A percentile compares a stretch with the other conserved stretches of the same genome.
Evolutionary conservation across 2,113 vertebrate species (phyloP).

Genomic region (zebrafish (Danio rerio)): DNA sequence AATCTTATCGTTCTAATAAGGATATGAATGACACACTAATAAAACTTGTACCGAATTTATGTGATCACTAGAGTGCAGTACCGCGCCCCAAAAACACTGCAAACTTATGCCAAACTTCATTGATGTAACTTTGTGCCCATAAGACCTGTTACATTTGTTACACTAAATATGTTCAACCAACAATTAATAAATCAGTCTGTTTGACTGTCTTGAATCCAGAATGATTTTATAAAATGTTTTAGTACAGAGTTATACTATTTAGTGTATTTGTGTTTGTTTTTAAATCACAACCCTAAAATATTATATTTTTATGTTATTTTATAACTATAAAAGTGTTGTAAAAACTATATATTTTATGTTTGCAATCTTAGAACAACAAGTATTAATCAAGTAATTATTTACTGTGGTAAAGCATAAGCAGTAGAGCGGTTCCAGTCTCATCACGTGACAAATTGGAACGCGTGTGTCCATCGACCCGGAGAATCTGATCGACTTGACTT

Average conservation of each 20-base stretch:
- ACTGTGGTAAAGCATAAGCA: slow-evolving; percentile 22
- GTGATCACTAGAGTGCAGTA: slow-evolving; percentile 39
- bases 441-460: slow-evolving; percentile 71
- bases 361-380: not conserved
- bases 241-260: not conserved
- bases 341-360: too few species aligned
- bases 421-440: slow-evolving; percentile 5
- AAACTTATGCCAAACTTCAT: not conserved
- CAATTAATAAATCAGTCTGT: not conserved
- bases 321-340: too few species aligned
- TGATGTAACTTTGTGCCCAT: not conserved
- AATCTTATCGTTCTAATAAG: too few species aligned
- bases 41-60: not conserved
- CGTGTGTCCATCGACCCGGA: slow-evolving; percentile 46
- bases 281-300: not conserved
- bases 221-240: not conserved
- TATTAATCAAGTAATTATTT: not conserved
- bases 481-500: slow-evolving; percentile 59
- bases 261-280: not conserved
- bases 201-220: not conserved
- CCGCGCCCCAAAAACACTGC: not conserved
- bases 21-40: too few species aligned
- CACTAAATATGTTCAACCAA: not conserved
- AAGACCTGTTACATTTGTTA: not conserved
- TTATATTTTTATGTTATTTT: not conserved